phyloP scores from a whole-genome alignment of 2,888 invertebrate species.

The Dynastes hyllus region DNA sequence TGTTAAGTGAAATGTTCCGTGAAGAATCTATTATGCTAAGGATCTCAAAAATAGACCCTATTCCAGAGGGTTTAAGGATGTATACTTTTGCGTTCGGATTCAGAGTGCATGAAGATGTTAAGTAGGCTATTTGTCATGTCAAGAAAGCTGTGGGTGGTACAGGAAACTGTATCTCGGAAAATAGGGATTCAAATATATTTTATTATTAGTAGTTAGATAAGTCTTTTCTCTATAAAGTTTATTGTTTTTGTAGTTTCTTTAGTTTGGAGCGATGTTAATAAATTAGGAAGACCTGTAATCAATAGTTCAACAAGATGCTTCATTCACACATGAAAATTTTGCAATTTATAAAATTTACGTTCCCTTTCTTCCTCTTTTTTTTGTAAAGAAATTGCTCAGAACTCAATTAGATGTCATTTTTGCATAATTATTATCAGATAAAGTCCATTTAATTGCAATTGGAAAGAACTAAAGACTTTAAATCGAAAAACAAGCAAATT shows the following conservation, averaged over 20 bases:
- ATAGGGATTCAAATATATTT: not conserved
- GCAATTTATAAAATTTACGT: too few species aligned
- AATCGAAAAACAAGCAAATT: too few species aligned
- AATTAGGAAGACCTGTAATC: too few species aligned
- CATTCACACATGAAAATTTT: too few species aligned
- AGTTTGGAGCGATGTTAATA: too few species aligned
- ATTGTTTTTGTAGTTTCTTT: constrained; percentile 3
- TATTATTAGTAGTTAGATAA: not conserved
- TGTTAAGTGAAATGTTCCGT: constrained; percentile 60
- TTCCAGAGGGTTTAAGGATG: constrained; percentile 19
- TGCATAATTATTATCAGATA: too few species aligned
- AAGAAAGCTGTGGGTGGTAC: constrained; percentile 68
- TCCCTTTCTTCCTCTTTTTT: too few species aligned
- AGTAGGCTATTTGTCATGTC: constrained; percentile 69
- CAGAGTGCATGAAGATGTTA: constrained; percentile 62
- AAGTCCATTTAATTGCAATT: too few species aligned
- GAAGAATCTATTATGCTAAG: constrained; percentile 58
- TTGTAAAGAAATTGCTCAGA: too few species aligned
- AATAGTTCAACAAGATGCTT: too few species aligned
- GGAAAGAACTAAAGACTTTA: too few species aligned
- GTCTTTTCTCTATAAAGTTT: not conserved
- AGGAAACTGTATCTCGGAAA: constrained; percentile 61
- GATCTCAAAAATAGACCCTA: constrained; percentile 34
- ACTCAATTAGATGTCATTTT: too few species aligned
- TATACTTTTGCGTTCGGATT: constrained; percentile 48